Evolutionary conservation across 53 echinoderm and acorn worm genomes (phyloP), one percentile per base, ranked within the genome.

Genomic region (Echinarachnius parma): DNA sequence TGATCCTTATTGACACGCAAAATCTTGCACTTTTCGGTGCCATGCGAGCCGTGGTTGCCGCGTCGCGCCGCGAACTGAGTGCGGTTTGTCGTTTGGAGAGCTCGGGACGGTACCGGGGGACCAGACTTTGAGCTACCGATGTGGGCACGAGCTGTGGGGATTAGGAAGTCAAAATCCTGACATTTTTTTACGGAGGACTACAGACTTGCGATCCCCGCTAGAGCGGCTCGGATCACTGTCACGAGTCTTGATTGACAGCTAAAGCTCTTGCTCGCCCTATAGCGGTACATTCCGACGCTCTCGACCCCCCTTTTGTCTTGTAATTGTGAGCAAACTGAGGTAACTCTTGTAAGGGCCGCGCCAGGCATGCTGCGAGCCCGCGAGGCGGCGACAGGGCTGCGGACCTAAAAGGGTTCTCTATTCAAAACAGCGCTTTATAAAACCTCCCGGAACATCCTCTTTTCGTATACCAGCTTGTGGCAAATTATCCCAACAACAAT

Each of bases 91-190:
- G 27, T 44, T 46, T 65, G 28, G 20, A 46, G 65, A 65, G 65
- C 65, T 65, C 46, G 20, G 28, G 65, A 65, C 65, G 9, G 45
- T 9, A 46, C 46, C 46, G 5, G 0, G 74, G 74, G 74, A 37
- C 74, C 35, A 19, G 74, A 72, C 56, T 56, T n/a, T 56, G 57
- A 31, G 74, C 29, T 44, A 56, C 35, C 42, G 39, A 56, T 25
- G 58, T 36, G 57, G 57, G 55, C 74, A 72, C 74, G 57, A 72
- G 57, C 55, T 25, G 37, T n/a, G n/a, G n/a, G 57, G 74, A 72
- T 72, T 72, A 72, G 74, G 56, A 72, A 72, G 74, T 72, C 74
- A 72, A 72, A 72, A 72, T 72, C 74, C n/a, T 55, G 74, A 72
- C 74, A 72, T 72, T 37, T 56, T 37, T 18, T 56, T 55, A 37